Conservation (phyloP, 2,797 vertebrate genomes). For the Lophotriccus pileatus region DNA sequence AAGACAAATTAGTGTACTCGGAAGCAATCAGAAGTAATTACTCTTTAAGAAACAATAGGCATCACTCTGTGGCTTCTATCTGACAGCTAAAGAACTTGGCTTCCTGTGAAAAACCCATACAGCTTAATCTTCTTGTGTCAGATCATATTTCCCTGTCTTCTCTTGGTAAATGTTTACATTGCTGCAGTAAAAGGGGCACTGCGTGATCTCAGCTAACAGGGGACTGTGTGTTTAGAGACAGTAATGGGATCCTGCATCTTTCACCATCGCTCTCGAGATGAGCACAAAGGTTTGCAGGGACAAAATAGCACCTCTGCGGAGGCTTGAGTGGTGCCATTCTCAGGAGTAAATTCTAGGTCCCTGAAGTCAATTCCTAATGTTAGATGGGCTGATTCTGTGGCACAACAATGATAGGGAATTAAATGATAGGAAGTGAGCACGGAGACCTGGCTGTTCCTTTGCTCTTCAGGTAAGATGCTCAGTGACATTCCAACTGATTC, state of each 20-base stretch:
- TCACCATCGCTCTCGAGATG: not conserved
- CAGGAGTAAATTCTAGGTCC: not conserved
- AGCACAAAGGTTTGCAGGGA: not conserved
- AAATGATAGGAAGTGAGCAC: not conserved
- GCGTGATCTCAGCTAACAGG: constrained; percentile 1
- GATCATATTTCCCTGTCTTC: constrained; percentile 58
- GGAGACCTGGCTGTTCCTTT: not conserved
- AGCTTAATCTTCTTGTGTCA: constrained; percentile 65
- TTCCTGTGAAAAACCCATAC: constrained; percentile 56
- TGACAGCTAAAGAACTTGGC: constrained; percentile 56
- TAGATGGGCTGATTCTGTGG: not conserved
- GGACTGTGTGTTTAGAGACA: constrained; percentile 12
- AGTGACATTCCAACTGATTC: not conserved
- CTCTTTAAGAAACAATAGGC: constrained; percentile 64
- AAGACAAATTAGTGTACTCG: constrained; percentile 62
- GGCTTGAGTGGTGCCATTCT: not conserved
- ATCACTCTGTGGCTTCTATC: constrained; percentile 55
- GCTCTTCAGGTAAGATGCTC: not conserved
- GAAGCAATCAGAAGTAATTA: constrained; percentile 68
- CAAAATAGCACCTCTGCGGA: not conserved
- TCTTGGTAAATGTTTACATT: constrained; percentile 63
- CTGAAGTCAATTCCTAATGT: not conserved
- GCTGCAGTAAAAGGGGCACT: constrained; percentile 30
- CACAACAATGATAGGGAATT: not conserved
- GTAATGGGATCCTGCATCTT: not conserved